Percentiles rank a stretch among this genome's conserved stretches.
Conservation (phyloP, 2,888 invertebrate genomes). For the Dermolepida albohirtum region DNA sequence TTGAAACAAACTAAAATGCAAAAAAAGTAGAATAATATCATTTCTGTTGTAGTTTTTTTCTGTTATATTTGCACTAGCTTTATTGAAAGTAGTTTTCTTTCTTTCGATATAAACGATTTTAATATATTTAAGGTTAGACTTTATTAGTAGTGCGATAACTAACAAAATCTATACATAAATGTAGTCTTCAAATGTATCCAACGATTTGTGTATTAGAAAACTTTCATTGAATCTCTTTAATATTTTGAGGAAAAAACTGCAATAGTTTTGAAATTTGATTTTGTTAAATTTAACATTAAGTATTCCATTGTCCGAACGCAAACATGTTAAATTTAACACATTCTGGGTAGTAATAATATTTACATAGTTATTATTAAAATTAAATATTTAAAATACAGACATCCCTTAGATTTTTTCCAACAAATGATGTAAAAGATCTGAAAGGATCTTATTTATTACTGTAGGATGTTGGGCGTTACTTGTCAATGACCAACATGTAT, state of each 20-base stretch:
- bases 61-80: conserved; percentile 30
- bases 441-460: conserved; percentile 42
- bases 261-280: conserved; percentile 31
- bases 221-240: conserved; percentile 20
- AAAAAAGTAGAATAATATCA: conserved; percentile 30
- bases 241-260: conserved; percentile 36
- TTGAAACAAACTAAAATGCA: conserved; percentile 22
- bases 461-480: conserved; percentile 39
- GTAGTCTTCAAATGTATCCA: not conserved
- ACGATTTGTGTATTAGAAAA: conserved; percentile 4
- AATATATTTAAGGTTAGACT: not conserved
- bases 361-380: conserved; percentile 24
- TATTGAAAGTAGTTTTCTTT: conserved; percentile 42
- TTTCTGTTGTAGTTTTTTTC: conserved; percentile 42
- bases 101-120: conserved; percentile 3
- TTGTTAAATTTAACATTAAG: conserved; percentile 32
- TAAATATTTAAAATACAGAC: conserved; percentile 5
- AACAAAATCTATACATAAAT: not conserved
- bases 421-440: conserved; percentile 41
- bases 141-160: not conserved
- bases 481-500: conserved; percentile 37
- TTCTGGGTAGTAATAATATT: not conserved
- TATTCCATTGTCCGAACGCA: not conserved
- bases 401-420: conserved; percentile 33
- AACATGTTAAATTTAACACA: conserved; percentile 29